Evolutionary conservation across 1,140 invertebrate species (phyloP), one percentile per base, ranked within the genome.

Genomic region (Chelonus insularis): DNA sequence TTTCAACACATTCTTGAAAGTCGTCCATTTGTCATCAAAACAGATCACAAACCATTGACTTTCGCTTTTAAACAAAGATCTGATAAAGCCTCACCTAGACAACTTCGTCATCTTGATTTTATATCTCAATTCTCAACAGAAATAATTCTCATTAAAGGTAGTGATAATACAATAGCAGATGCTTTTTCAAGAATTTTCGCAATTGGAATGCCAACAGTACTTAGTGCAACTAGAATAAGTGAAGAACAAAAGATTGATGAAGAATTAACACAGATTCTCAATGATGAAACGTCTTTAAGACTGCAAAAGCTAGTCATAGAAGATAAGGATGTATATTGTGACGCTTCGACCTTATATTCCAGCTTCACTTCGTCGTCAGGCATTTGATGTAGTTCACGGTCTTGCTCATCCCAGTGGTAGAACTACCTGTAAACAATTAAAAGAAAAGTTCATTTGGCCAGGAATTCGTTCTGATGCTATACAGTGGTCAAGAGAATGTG

Each of bases 401-500:
- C n/a, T n/a, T n/a, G n/a, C n/a, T n/a, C n/a, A n/a, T n/a, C n/a
- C n/a, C n/a, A n/a, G n/a, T n/a, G n/a, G n/a, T n/a, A n/a, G n/a
- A n/a, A n/a, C n/a, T n/a, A n/a, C n/a, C n/a, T n/a, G n/a, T n/a
- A n/a, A n/a, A n/a, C n/a, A n/a, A n/a, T n/a, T n/a, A n/a, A n/a
- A n/a, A n/a, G n/a, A n/a, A n/a, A n/a, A n/a, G n/a, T n/a, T n/a
- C n/a, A n/a, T n/a, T n/a, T n/a, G n/a, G n/a, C n/a, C n/a, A n/a
- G n/a, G n/a, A n/a, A n/a, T n/a, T n/a, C n/a, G n/a, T n/a, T n/a
- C n/a, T n/a, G n/a, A n/a, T n/a, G n/a, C n/a, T n/a, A n/a, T n/a
- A n/a, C n/a, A n/a, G n/a, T 57, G 54, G 54, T 8, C 54, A 6
- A 5, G 39, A n/a, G 9, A 41, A 2, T 57, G 54, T 23, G n/a